Percentiles rank a stretch among this genome's conserved stretches.
Evolutionary conservation across 1,140 invertebrate species (phyloP).

Genomic region (Drosophila pseudoananassae): DNA sequence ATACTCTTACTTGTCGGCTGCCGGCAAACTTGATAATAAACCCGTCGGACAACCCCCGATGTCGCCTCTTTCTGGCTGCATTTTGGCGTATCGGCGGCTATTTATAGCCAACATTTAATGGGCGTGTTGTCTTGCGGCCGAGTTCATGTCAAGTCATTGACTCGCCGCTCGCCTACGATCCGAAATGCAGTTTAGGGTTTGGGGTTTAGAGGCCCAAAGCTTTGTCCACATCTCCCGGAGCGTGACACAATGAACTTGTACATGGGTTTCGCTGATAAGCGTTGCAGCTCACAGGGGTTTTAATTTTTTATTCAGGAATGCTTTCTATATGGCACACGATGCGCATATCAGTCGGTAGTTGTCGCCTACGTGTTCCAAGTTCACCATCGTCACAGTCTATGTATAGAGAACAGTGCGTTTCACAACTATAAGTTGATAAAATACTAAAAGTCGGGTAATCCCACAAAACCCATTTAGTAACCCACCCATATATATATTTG

Average conservation of each 20-base stretch:
- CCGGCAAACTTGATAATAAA: slow-evolving; percentile 36
- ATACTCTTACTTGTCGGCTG: too few species aligned
- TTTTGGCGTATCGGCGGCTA: slow-evolving; percentile 43
- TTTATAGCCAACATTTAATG: slow-evolving; percentile 61
- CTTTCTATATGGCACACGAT: not conserved
- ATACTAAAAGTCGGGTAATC: not conserved
- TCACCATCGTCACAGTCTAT: slow-evolving; percentile 22
- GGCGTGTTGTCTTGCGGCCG: slow-evolving; percentile 53
- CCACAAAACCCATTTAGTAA: not conserved
- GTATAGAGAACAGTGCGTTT: slow-evolving; percentile 16
- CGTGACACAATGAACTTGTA: slow-evolving; percentile 22
- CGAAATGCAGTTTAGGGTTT: slow-evolving; percentile 4
- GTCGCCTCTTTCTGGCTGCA: slow-evolving; percentile 26
- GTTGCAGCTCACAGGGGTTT: not conserved
- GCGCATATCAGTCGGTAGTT: slow-evolving; percentile 5
- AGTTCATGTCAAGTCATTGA: slow-evolving; percentile 78
- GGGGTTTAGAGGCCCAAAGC: slow-evolving; percentile 4
- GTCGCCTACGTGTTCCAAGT: slow-evolving; percentile 44
- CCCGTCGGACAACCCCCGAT: slow-evolving; percentile 17
- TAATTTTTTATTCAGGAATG: slow-evolving; percentile 27
- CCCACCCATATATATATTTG: not conserved
- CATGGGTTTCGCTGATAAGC: slow-evolving; percentile 10
- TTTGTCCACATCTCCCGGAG: slow-evolving; percentile 24
- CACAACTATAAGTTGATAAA: slow-evolving; percentile 2
- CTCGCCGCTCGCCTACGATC: slow-evolving; percentile 40